Base-by-base conservation (phyloP, 2,888 invertebrate genomes). In the Aporophyla lueneburgensis region DNA sequence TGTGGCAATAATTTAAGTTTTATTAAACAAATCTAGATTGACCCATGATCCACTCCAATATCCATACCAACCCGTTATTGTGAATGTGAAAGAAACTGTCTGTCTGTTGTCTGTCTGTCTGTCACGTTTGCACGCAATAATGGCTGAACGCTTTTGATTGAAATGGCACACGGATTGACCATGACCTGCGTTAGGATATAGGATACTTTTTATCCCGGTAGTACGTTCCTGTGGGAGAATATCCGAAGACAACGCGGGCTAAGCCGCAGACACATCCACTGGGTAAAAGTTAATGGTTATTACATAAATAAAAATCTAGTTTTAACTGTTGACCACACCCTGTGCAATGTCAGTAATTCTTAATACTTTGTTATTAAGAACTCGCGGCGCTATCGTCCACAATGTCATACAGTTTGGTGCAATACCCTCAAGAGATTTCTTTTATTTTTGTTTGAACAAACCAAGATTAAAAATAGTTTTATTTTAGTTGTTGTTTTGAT, bases 331-430 rank as follows among this genome's bases (percentile, higher is more conserved):
- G 7, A 62, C 67, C 70, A 78, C 89, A 85, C 67, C 82, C 89
- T 88, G 86, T 89, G 74, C 58, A 84, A 19, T 68, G 62, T 78
- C 83, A 66, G 78, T 83, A 72, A 76, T 82, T 80, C 77, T 78
- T 80, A 72, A 74, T 59, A 74, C 40, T 73, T 70, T 74, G 81
- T 84, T 87, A 88, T 81, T 90, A 88, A 81, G 85, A 87, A 74
- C 82, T 74, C 74, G 82, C 61, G 70, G 66, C 71, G 81, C 77
- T 79, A 75, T 74, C 79, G 71, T 49, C 61, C 24, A 76, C 88
- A 89, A 89, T 88, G 92, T 90, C 89, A 91, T 73, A 80, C 81
- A 80, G 85, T 83, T 85, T 83, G 76, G 75, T 78, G 81, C 83
- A 86, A 81, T 91, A 91, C 92, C 91, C 89, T 89, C 89, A 46